Percentiles rank a stretch among this genome's conserved stretches.
These are phyloP conservation scores for Euura lappo DNA, from an alignment of 1,140 invertebrate genomes.

Conservation along the genomic window DNA sequence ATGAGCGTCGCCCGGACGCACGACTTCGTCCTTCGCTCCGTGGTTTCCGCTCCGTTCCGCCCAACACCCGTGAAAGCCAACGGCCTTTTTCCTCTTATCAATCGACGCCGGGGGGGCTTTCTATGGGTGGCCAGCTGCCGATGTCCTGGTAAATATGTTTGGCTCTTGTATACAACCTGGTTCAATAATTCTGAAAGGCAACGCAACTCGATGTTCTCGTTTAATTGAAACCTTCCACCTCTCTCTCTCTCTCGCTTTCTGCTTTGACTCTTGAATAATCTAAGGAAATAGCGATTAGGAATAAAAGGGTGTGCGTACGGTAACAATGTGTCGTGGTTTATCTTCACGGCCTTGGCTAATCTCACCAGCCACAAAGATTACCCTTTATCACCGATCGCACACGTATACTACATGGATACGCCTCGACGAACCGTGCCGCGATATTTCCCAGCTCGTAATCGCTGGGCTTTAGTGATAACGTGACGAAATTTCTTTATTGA, in stretches of 20 bases:
- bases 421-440: background rate
- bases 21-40: background rate
- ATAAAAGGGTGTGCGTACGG: constrained; percentile 33
- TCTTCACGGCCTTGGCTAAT: constrained; percentile 60
- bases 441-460: too few species aligned
- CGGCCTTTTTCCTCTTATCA: background rate
- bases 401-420: background rate
- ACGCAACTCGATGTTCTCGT: too few species aligned
- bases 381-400: constrained; percentile 37
- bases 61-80: background rate
- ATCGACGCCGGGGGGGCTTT: background rate
- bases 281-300: too few species aligned
- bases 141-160: too few species aligned
- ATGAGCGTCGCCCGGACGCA: too few species aligned
- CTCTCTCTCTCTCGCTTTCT: constrained; percentile 26
- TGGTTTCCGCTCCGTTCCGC: background rate
- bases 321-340: constrained; percentile 48
- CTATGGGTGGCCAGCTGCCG: too few species aligned
- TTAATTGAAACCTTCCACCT: too few species aligned
- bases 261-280: constrained; percentile 6
- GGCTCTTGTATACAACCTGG: too few species aligned
- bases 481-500: too few species aligned
- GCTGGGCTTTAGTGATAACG: too few species aligned
- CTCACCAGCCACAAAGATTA: constrained; percentile 49
- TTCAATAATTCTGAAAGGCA: too few species aligned